Evolutionary conservation across 1,140 invertebrate species (phyloP).

Genomic region (Lepidurus apus): DNA sequence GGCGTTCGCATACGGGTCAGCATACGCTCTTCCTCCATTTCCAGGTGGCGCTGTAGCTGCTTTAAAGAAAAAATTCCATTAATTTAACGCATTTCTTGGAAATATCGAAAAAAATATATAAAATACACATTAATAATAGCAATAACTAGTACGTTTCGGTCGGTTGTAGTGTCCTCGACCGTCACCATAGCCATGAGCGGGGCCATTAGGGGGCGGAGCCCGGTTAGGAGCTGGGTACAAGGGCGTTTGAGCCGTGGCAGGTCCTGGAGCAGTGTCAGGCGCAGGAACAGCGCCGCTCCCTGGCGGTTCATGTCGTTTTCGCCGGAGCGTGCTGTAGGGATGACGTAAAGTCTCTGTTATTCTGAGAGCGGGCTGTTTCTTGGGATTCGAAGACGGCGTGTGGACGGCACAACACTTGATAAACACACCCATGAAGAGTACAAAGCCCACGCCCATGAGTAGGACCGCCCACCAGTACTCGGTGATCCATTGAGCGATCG

Average conservation of each 20-base stretch:
- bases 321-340: conserved; percentile 78
- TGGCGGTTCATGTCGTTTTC: conserved; percentile 53
- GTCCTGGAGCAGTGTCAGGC: conserved; percentile 29
- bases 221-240: conserved; percentile 32
- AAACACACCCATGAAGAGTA: conserved; percentile 96
- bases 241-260: conserved; percentile 27
- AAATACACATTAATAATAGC: background rate
- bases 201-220: conserved; percentile 47
- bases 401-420: conserved; percentile 99
- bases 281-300: conserved; percentile 41
- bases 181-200: conserved; percentile 61
- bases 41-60: background rate
- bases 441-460: conserved; percentile 80
- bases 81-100: background rate
- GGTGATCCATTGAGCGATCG: conserved; percentile 81
- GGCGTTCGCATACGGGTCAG: background rate
- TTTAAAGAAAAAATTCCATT: background rate
- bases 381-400: conserved; percentile 95
- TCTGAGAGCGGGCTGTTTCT: conserved; percentile 75
- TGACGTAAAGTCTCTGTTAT: conserved; percentile 79
- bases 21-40: background rate
- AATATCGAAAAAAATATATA: background rate
- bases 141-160: conserved; percentile 37
- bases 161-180: conserved; percentile 62
- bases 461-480: conserved; percentile 97